Evolutionary conservation across 2,888 invertebrate species (phyloP).

Genomic region (Stenurella melanura): DNA sequence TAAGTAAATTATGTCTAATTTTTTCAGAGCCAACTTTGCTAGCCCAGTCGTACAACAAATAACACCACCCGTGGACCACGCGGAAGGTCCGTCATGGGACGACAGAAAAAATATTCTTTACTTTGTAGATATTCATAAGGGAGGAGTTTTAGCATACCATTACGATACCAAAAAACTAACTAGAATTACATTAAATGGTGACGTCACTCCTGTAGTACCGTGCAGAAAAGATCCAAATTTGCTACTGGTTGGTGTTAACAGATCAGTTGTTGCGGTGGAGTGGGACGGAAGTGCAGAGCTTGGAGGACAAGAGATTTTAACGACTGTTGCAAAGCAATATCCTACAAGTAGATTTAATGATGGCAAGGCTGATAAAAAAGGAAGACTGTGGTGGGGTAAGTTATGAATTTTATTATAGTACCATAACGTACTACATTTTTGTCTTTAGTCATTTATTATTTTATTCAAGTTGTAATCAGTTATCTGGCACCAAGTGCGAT

Average conservation of each 20-base stretch:
- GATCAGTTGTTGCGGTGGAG: slow-evolving; percentile 71
- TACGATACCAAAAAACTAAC: slow-evolving; percentile 55
- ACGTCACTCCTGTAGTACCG: slow-evolving; percentile 60
- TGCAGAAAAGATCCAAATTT: slow-evolving; percentile 60
- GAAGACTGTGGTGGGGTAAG: slow-evolving; percentile 77
- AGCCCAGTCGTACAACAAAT: slow-evolving; percentile 57
- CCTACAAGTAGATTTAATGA: slow-evolving; percentile 76
- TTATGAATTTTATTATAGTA: slow-evolving; percentile 7
- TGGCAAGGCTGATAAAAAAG: slow-evolving; percentile 77
- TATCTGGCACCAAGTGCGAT: too few relatives aligned
- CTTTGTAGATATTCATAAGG: slow-evolving; percentile 64
- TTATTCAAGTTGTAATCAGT: too few relatives aligned
- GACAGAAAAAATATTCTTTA: slow-evolving; percentile 61
- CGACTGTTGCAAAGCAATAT: slow-evolving; percentile 73
- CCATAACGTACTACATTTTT: too few relatives aligned
- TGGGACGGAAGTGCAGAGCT: slow-evolving; percentile 73
- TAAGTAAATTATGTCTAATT: not conserved
- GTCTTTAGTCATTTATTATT: too few relatives aligned
- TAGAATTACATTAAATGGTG: slow-evolving; percentile 57
- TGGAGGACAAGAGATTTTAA: slow-evolving; percentile 62
- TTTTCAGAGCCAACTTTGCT: slow-evolving; percentile 42
- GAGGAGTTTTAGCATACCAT: slow-evolving; percentile 62
- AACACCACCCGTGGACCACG: slow-evolving; percentile 61
- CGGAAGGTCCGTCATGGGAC: slow-evolving; percentile 65
- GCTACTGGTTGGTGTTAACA: slow-evolving; percentile 62